Evolutionary conservation across 1,140 invertebrate genomes (phyloP).

Genomic region (Plodia interpunctella): DNA sequence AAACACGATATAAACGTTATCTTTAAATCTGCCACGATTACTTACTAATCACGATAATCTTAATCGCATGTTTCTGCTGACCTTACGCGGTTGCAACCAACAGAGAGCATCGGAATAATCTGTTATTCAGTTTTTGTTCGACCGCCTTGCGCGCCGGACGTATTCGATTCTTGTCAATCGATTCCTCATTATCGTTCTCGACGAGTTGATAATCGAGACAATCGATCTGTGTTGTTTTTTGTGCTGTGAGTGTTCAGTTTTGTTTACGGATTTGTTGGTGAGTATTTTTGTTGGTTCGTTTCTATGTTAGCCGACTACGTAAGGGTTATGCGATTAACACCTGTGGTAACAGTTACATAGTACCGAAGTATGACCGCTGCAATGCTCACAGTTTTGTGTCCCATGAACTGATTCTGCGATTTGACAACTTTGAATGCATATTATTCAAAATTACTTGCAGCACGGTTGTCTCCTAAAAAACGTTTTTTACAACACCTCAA

Average conservation of each 20-base stretch:
- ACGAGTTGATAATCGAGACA: background rate
- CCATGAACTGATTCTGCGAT: too few relatives aligned
- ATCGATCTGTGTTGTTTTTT: background rate
- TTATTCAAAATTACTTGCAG: too few relatives aligned
- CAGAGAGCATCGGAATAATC: background rate
- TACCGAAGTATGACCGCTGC: too few relatives aligned
- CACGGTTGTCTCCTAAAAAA: too few relatives aligned
- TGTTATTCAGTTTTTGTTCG: background rate
- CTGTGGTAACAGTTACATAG: too few relatives aligned
- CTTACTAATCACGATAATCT: background rate
- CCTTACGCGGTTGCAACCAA: background rate
- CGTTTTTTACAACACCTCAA: too few relatives aligned
- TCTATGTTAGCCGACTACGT: too few relatives aligned
- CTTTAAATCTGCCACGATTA: background rate
- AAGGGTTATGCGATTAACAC: too few relatives aligned
- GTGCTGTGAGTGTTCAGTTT: background rate
- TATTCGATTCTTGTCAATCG: background rate
- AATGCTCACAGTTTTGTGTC: too few relatives aligned
- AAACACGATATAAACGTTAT: background rate
- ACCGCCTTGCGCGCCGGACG: background rate
- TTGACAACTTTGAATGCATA: too few relatives aligned
- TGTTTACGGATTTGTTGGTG: background rate
- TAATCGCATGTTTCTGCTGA: background rate
- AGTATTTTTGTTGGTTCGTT: background rate
- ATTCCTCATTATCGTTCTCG: background rate